A percentile compares a stretch with the other conserved stretches of the same genome.
Evolutionary conservation across 2,888 invertebrate genomes (phyloP).

Genomic region (Acrocyrtus sp.): DNA sequence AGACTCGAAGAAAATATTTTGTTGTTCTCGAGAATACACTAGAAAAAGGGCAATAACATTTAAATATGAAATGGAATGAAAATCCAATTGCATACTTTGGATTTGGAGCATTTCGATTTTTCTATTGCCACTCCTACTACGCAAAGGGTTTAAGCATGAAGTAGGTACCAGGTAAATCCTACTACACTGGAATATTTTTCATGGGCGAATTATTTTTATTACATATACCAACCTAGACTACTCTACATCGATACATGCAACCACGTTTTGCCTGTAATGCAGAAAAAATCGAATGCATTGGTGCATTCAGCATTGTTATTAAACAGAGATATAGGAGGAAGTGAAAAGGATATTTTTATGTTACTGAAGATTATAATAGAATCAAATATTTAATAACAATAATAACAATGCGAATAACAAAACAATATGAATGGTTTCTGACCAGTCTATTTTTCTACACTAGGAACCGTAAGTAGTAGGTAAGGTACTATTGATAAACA

Average conservation of each 20-base stretch:
- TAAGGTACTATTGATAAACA: background rate
- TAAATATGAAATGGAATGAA: conserved; percentile 2
- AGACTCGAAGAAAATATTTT: background rate
- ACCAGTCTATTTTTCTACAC: too few relatives aligned
- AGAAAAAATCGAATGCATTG: background rate
- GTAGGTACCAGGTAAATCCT: too few relatives aligned
- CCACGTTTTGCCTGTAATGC: background rate
- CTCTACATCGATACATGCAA: background rate
- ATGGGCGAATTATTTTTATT: conserved; percentile 23
- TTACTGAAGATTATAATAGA: background rate
- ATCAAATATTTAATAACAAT: background rate
- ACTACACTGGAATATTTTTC: conserved; percentile 37
- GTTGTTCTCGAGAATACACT: background rate
- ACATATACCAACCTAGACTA: too few relatives aligned
- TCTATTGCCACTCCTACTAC: too few relatives aligned
- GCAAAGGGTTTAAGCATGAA: conserved; percentile 4
- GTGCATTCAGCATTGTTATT: background rate
- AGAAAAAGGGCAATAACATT: conserved; percentile 16
- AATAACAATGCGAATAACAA: too few relatives aligned
- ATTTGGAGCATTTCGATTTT: conserved; percentile 36
- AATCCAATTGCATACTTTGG: conserved; percentile 9
- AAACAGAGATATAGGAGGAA: too few relatives aligned
- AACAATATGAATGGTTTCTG: too few relatives aligned
- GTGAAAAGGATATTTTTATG: conserved; percentile 8
- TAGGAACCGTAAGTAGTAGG: background rate